Conservation (phyloP, 1,140 invertebrate species). For the Eueides isabella region DNA sequence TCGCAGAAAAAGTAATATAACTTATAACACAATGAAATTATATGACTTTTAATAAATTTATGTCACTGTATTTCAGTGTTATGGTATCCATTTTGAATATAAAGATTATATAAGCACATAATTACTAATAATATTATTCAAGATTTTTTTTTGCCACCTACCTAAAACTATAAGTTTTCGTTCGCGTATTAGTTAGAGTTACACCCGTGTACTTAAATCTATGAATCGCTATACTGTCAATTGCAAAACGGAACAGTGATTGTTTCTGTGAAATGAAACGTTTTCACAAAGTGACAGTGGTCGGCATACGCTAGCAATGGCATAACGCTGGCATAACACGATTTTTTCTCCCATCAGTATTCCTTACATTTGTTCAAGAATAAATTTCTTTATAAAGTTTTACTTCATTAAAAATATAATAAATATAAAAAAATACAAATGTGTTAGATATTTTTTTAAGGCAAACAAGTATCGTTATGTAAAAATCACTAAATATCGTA, state of each 20-base stretch:
- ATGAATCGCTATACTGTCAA: conserved; percentile 3
- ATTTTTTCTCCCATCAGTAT: not conserved
- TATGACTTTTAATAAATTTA: not conserved
- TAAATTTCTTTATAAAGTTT: too few relatives aligned
- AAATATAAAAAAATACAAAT: too few relatives aligned
- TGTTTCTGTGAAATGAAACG: conserved; percentile 13
- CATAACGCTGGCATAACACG: not conserved
- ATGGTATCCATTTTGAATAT: too few relatives aligned
- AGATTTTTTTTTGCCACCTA: too few relatives aligned
- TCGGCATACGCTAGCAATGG: conserved; percentile 1
- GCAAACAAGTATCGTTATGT: too few relatives aligned
- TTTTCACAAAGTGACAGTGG: conserved; percentile 8
- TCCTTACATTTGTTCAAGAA: not conserved
- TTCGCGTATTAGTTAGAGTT: too few relatives aligned
- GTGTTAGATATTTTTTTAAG: too few relatives aligned
- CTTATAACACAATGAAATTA: not conserved
- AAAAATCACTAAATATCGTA: too few relatives aligned
- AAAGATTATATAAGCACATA: too few relatives aligned
- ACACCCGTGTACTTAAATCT: not conserved
- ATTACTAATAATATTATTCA: too few relatives aligned
- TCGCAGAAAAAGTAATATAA: not conserved
- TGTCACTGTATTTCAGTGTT: not conserved
- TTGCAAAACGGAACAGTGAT: conserved; percentile 7
- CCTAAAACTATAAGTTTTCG: too few relatives aligned
- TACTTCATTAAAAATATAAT: too few relatives aligned